A percentile compares a stretch with the other conserved stretches of the same genome.
phyloP scores from a whole-genome alignment of 1,140 invertebrate species.

The Drosophila orosa region DNA sequence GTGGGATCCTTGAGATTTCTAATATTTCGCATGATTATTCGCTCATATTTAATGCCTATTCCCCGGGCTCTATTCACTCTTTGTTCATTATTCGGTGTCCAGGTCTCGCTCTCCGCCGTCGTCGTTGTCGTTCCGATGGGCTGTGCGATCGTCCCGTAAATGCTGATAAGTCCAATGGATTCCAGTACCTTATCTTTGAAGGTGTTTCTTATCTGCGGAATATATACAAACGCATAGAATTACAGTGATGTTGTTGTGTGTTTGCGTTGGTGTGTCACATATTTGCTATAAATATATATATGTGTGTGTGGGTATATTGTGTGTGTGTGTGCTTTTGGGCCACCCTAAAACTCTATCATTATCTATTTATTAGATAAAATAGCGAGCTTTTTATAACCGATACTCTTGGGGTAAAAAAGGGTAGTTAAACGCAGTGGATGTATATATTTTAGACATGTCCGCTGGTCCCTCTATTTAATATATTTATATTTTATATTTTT shows the following conservation, averaged over 20 bases:
- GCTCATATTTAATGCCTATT: conserved; percentile 50
- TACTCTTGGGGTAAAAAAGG: too few relatives aligned
- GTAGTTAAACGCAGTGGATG: neutral
- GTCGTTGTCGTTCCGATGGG: conserved; percentile 17
- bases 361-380: too few relatives aligned
- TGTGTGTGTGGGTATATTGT: neutral
- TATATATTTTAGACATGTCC: neutral
- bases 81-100: conserved; percentile 26
- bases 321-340: neutral
- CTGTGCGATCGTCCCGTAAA: conserved; percentile 9
- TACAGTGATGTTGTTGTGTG: neutral
- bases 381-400: neutral
- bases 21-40: conserved; percentile 67
- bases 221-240: neutral
- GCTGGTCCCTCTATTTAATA: too few relatives aligned
- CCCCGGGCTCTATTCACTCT: conserved; percentile 31
- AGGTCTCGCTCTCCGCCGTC: conserved; percentile 3
- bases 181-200: conserved; percentile 35
- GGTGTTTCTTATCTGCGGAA: conserved; percentile 42
- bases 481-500: too few relatives aligned
- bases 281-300: neutral
- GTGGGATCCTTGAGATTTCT: conserved; percentile 76
- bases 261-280: conserved; percentile 2
- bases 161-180: conserved; percentile 30
- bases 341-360: neutral